Base-by-base conservation (phyloP, 2,113 vertebrate genomes). In the Seriola quinqueradiata region DNA sequence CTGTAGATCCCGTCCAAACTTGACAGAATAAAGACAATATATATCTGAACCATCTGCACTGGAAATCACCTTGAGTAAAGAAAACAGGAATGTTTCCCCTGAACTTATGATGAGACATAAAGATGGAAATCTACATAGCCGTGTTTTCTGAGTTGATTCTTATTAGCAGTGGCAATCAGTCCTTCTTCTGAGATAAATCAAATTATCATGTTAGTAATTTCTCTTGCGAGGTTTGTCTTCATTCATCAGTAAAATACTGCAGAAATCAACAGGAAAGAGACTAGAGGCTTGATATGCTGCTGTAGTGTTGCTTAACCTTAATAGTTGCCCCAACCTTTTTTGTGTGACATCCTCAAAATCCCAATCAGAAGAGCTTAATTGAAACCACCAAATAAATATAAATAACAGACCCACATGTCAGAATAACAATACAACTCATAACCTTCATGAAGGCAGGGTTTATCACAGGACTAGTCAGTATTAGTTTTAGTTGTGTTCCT, bases 1-100 rank as follows among this genome's bases (percentile, higher is more conserved):
- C 46, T 83, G 23, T 40, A 57, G 76, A 44, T 85, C 46, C 50
- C 64, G 59, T 66, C 70, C 28, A 72, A 28, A 32, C 21, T 61
- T 8, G 14, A 74, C 16, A 19, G 48, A 64, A 70, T 54, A 64
- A 46, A 23, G n/a, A 46, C 57, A 25, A 28, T 58, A n/a, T 75
- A 75, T 54, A 40, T 54, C 44, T 38, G 38, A 70, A 32, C 25
- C 25, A 25, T 25, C 25, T 25, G 25, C 25, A 25, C 25, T 70
- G 57, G 28, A 70, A 42, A 38, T 11, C 8, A 48, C 19, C 46
- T 50, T 17, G 4, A 54, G 7, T 21, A 36, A 36, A 50, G 5
- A 50, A 19, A 19, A 19, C 16, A 70, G 16, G 16, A 40, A 38
- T 40, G 21, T 50, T 8, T 3, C 44, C 14, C 44, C 8, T 46